These are phyloP conservation scores for Drosophila ohnishii DNA, from an alignment of 1,140 invertebrate genomes.

Conservation along the genomic window DNA sequence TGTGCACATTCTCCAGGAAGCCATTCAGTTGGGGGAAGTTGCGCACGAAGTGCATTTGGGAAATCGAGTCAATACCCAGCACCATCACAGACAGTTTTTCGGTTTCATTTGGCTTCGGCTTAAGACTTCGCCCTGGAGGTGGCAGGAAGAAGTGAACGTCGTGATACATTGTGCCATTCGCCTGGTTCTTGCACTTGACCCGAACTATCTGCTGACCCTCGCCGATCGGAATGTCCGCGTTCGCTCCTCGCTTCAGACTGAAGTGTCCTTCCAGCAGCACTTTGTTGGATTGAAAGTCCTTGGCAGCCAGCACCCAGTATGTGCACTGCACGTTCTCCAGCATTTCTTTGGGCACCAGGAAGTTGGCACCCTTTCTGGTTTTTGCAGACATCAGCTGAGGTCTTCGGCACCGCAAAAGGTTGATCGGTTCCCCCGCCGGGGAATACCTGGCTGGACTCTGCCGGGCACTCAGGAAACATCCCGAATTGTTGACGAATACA, in stretches of 20 bases:
- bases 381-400: constrained; percentile 5
- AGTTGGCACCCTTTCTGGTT: not conserved
- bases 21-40: constrained; percentile 88
- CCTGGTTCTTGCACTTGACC: not conserved
- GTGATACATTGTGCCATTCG: constrained; percentile 11
- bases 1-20: constrained; percentile 85
- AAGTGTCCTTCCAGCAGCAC: not conserved
- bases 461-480: constrained; percentile 12
- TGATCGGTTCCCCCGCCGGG: not conserved
- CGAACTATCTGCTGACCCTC: constrained; percentile 26
- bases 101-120: not conserved
- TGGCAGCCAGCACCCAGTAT: constrained; percentile 5
- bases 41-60: constrained; percentile 91
- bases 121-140: not conserved
- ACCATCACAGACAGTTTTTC: constrained; percentile 86
- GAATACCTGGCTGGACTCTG: not conserved
- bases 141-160: constrained; percentile 57
- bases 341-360: not conserved
- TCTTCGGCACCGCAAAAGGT: not conserved
- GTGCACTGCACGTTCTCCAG: constrained; percentile 4
- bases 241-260: not conserved
- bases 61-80: constrained; percentile 92
- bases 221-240: constrained; percentile 2
- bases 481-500: constrained; percentile 42
- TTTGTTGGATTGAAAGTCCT: not conserved